Conservation (phyloP, 2,797 vertebrate genomes). For the Nasua narica region DNA sequence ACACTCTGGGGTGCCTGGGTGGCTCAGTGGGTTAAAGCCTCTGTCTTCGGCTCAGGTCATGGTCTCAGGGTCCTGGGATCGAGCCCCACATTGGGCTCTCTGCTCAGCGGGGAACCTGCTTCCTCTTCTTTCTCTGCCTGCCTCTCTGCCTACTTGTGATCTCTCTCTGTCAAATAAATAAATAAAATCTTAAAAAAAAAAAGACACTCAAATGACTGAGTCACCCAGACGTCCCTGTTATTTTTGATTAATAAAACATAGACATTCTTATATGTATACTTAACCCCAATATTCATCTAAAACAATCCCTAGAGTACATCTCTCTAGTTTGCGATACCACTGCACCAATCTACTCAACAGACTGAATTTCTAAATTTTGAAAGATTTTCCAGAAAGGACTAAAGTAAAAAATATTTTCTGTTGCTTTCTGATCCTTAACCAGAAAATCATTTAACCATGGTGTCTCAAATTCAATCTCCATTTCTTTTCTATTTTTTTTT, state of each 20-base stretch:
- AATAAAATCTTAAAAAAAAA: too few species aligned
- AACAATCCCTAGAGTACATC: neutral
- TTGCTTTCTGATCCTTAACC: neutral
- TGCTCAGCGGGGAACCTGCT: too few species aligned
- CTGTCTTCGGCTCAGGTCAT: too few species aligned
- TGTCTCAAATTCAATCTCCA: neutral
- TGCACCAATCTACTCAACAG: neutral
- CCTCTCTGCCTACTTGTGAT: too few species aligned
- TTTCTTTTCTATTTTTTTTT: too few species aligned
- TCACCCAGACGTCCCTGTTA: neutral
- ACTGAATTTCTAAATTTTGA: conserved; percentile 34
- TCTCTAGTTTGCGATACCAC: neutral
- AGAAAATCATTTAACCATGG: neutral
- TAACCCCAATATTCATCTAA: neutral
- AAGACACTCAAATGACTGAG: neutral
- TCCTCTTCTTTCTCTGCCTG: too few species aligned
- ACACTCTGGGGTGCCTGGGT: too few species aligned
- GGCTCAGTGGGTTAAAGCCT: too few species aligned
- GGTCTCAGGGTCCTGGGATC: too few species aligned
- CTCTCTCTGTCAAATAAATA: too few species aligned
- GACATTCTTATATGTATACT: neutral
- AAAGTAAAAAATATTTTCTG: neutral
- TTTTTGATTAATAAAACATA: neutral
- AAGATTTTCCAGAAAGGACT: conserved; percentile 3
- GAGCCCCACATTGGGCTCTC: too few species aligned